Percentiles rank a stretch among this genome's conserved stretches.
Conservation (phyloP, 1,140 invertebrate species). For the Caenorhabditis briggsae region DNA sequence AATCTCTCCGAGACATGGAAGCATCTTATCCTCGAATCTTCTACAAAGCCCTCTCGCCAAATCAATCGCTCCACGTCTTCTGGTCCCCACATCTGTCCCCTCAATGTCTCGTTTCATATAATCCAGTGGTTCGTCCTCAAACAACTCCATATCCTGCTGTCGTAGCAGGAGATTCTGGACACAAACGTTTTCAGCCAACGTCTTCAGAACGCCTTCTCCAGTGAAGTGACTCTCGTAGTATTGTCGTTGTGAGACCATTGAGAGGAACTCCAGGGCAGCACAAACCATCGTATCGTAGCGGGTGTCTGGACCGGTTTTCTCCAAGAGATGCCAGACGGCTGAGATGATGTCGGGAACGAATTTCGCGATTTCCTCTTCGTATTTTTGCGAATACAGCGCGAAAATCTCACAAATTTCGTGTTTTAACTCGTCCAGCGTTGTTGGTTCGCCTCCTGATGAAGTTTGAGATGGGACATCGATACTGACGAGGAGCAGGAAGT, state of each 20-base stretch:
- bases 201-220: constrained; percentile 86
- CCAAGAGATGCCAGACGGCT: constrained; percentile 87
- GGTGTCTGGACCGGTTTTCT: constrained; percentile 80
- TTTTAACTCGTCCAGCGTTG: constrained; percentile 41
- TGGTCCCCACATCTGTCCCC: constrained; percentile 89
- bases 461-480: constrained; percentile 82
- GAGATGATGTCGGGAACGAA: constrained; percentile 91
- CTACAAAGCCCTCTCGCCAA: constrained; percentile 86
- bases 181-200: constrained; percentile 80
- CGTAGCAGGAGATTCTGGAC: constrained; percentile 58
- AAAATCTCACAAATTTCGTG: constrained; percentile 96
- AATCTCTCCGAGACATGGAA: constrained; percentile 9
- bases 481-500: constrained; percentile 87
- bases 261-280: constrained; percentile 89
- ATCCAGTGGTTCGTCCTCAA: constrained; percentile 97
- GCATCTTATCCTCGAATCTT: constrained; percentile 44
- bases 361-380: constrained; percentile 93
- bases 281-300: constrained; percentile 82
- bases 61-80: constrained; percentile 93
- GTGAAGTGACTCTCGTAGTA: constrained; percentile 91
- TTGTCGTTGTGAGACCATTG: constrained; percentile 89
- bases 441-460: constrained; percentile 81
- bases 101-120: constrained; percentile 96
- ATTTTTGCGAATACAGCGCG: constrained; percentile 93
- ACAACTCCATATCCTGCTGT: constrained; percentile 87